phyloP scores from a whole-genome alignment of 2,113 vertebrate genomes.

The Ageneiosus marmoratus region DNA sequence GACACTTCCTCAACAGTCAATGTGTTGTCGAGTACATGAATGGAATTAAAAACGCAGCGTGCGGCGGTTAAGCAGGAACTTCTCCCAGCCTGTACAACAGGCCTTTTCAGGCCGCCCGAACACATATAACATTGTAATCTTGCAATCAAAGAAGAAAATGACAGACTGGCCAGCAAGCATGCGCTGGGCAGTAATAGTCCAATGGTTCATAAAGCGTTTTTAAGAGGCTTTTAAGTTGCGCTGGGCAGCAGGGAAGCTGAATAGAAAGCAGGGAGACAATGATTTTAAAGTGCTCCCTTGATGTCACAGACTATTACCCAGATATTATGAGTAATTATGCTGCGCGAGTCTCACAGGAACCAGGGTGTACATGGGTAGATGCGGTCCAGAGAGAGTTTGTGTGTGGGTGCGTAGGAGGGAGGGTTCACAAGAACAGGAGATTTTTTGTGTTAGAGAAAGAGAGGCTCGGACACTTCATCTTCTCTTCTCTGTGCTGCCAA shows the following conservation, averaged over 20 bases:
- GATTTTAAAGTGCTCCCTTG: constrained; percentile 50
- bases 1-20: constrained; percentile 75
- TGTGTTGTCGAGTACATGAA: constrained; percentile 73
- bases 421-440: constrained; percentile 76
- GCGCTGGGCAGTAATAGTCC: constrained; percentile 63
- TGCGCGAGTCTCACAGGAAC: constrained; percentile 62
- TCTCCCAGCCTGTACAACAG: constrained; percentile 71
- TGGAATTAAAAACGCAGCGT: constrained; percentile 73
- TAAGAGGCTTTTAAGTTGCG: constrained; percentile 58
- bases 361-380: constrained; percentile 62
- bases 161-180: constrained; percentile 74
- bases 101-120: constrained; percentile 75
- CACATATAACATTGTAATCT: constrained; percentile 77
- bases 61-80: constrained; percentile 68
- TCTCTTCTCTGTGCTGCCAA: constrained; percentile 80
- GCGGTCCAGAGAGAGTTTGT: constrained; percentile 56
- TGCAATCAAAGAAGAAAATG: constrained; percentile 76
- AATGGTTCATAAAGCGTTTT: constrained; percentile 63
- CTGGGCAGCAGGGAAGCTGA: constrained; percentile 57
- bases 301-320: constrained; percentile 61
- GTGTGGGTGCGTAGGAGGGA: constrained; percentile 60
- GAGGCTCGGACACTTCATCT: constrained; percentile 81
- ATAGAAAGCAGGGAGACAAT: constrained; percentile 43
- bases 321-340: constrained; percentile 64
- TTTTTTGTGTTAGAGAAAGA: constrained; percentile 78